Evolutionary conservation across 2,888 invertebrate genomes (phyloP), one percentile per base, ranked within the genome.

Genomic region (Polydrusus cervinus): DNA sequence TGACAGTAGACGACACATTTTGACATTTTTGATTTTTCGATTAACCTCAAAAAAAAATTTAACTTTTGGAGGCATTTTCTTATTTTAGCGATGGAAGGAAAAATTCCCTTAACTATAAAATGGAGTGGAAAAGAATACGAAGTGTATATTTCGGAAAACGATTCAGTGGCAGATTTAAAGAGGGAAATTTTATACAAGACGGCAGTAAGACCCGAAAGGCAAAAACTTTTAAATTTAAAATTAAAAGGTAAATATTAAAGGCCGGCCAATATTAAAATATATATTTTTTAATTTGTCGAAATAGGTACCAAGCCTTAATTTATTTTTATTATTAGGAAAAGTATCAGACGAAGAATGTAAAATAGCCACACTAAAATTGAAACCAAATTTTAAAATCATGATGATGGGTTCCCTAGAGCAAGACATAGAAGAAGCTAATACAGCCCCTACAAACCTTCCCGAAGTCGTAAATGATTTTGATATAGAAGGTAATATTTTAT

Each of bases 341-440:
- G 90, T 93, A 62, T 94, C 96, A 0, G 91, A 92, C 61, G 95
- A 97, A 86, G 93, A 93, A 80, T 92, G 93, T 80, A 90, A 91
- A 60, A 88, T 98, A n/a, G 90, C 92, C 0, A 90, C 91, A 64
- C 85, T 97, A 75, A 94, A 94, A 82, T 87, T 98, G 34, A 97
- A 97, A 85, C 92, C 93, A 0, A 95, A 95, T 71, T 93, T 95
- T 79, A 97, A 97, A 87, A 90, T 98, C 11, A 97, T 98, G 97
- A 94, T 98, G 94, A 97, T 98, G 92, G 98, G 98, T 0, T 97
- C 97, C 0, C 89, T 95, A 2, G 98, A 98, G 85, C 95, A 97
- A 82, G 97, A 95, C 69, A 97, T 97, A 82, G 93, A 93, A 51
- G 94, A 94, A 83, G 96, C 94, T 0, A 92, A 92, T 82, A 92